These are phyloP conservation scores for Cherax quadricarinatus DNA, from an alignment of 1,140 invertebrate species.

Conservation along the genomic window DNA sequence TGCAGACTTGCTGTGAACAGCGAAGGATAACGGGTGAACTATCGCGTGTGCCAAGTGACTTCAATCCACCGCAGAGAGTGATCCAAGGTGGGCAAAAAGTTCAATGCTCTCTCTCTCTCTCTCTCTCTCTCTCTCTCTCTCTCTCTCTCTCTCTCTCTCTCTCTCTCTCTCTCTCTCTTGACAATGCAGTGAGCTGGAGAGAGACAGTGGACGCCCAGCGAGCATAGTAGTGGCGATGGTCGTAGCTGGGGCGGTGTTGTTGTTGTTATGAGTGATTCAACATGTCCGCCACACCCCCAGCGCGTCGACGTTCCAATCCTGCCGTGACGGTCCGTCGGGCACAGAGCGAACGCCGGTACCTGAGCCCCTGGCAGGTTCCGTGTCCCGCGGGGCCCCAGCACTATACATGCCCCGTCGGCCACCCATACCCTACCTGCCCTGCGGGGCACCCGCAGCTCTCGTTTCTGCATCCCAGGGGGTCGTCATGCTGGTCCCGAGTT, in stretches of 20 bases:
- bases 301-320: constrained; percentile 41
- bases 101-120: not conserved
- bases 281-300: constrained; percentile 51
- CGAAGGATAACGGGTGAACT: not conserved
- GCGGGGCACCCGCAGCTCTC: no score
- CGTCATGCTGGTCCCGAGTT: constrained; percentile 10
- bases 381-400: not conserved
- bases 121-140: no score
- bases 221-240: not conserved
- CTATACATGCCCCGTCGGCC: not conserved
- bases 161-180: not conserved
- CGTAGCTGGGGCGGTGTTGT: no score
- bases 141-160: no score
- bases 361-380: constrained; percentile 44
- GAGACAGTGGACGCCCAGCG: not conserved
- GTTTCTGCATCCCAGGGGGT: not conserved
- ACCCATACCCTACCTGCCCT: not conserved
- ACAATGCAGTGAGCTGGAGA: not conserved
- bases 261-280: not conserved
- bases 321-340: constrained; percentile 50
- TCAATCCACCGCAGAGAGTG: not conserved
- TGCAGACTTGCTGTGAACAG: not conserved
- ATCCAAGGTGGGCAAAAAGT: not conserved
- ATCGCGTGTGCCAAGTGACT: not conserved
- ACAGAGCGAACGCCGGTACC: constrained; percentile 61